These are phyloP conservation scores for Okapia johnstoni DNA, from an alignment of 2,113 vertebrate genomes.

Conservation along the genomic window DNA sequence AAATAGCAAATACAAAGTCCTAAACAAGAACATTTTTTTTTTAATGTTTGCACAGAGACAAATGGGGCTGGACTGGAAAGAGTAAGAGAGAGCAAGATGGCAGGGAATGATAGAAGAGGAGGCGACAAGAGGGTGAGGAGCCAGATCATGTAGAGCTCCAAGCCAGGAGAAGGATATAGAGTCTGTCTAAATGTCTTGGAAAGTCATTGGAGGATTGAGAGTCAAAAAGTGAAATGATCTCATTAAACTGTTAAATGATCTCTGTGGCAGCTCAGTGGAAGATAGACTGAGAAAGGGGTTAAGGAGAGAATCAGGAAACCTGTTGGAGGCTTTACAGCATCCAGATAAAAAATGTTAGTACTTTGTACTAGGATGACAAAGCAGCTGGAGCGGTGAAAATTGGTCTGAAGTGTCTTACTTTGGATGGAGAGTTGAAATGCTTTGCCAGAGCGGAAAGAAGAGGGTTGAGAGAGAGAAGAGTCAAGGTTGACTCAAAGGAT, in stretches of 20 bases:
- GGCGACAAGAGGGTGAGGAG: accelerated
- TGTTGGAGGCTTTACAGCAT: background rate
- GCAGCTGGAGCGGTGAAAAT: background rate
- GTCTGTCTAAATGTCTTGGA: background rate
- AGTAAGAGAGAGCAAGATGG: background rate
- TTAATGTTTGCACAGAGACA: background rate
- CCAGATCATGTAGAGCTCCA: background rate
- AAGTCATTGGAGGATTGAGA: background rate
- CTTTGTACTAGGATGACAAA: background rate
- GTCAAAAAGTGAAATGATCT: background rate
- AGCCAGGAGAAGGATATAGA: background rate
- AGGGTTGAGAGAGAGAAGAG: background rate
- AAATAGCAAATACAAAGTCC: background rate
- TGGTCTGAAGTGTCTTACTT: background rate
- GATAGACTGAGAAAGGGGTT: background rate
- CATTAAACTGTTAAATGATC: background rate
- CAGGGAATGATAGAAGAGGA: background rate
- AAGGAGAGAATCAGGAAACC: background rate
- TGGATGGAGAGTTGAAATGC: background rate
- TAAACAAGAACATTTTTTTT: background rate
- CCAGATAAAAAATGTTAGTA: background rate
- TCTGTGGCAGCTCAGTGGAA: background rate
- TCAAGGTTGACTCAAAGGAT: background rate
- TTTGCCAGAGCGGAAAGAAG: background rate
- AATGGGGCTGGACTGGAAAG: background rate